A percentile compares a stretch with the other conserved stretches of the same genome.
These are phyloP conservation scores for Bos indicus DNA, from an alignment of 2,113 vertebrate genomes.

Conservation along the genomic window DNA sequence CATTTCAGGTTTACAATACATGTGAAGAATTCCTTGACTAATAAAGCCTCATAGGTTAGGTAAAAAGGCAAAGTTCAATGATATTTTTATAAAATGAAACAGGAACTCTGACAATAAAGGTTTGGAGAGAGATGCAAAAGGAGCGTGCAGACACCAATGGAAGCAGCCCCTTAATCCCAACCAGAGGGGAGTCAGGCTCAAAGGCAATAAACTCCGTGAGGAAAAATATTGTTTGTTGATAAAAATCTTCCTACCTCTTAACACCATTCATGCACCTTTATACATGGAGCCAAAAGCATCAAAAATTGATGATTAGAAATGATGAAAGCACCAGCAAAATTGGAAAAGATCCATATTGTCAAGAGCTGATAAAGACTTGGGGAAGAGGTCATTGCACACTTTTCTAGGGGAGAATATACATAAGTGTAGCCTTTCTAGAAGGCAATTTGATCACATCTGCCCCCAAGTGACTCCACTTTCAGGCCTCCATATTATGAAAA, in stretches of 20 bases:
- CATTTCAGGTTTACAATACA: background rate
- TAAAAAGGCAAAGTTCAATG: background rate
- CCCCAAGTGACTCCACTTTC: background rate
- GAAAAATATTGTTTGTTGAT: background rate
- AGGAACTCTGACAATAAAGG: background rate
- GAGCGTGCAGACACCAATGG: background rate
- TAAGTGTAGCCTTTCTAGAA: background rate
- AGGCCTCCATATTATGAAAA: background rate
- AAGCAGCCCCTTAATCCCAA: background rate
- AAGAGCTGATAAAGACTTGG: background rate
- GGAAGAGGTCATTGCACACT: accelerated
- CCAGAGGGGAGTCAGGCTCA: background rate
- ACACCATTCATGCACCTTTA: background rate
- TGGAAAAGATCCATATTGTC: background rate
- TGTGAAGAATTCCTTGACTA: background rate
- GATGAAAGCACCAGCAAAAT: background rate
- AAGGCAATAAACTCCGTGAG: background rate
- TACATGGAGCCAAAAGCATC: background rate
- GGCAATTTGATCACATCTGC: background rate
- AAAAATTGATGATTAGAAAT: background rate
- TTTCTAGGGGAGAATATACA: accelerated
- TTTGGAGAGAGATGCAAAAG: too few relatives aligned
- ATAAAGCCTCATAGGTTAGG: background rate
- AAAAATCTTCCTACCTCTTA: background rate
- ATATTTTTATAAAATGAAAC: background rate